Evolutionary conservation across 1,140 invertebrate species (phyloP), one percentile per base, ranked within the genome.

Genomic region (Listronotus oregonensis): DNA sequence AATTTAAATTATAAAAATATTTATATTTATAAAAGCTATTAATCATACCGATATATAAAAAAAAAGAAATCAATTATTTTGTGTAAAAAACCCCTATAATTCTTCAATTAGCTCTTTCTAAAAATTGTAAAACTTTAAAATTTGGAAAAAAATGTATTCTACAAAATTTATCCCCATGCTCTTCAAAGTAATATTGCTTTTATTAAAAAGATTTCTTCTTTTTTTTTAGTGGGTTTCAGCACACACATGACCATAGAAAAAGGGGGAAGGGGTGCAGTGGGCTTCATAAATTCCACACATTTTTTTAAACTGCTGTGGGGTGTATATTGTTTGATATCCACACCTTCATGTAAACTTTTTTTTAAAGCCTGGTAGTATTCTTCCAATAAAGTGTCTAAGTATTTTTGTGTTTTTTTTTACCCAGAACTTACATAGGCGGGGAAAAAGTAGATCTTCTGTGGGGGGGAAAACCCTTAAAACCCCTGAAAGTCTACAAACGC

Each of bases 171-270:
- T 10, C 15, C 18, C 46, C 21, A 27, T 49, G 15, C 6, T 49
- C 18, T 12, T 6, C 7, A 6, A 49, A 17, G 12, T 21, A 27
- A 27, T 27, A 21, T 6, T 21, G 21, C 18, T 49, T 49, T 21
- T 49, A 21, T 49, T 12, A 12, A 6, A 49, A 21, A 49, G 7
- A 49, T 49, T 49, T 49, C 46, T 21, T 17, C 15, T 21, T 49
- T 49, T 49, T 49, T 17, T 27, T 49, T 49, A 6, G 15, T 10
- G 1, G 46, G 46, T n/a, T 0, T 1, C 18, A 9, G 11, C 15
- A 7, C 6, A 10, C 1, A 49, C 10, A 3, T 49, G 46, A 3
- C 6, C 15, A 21, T 49, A 49, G 3, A 49, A 21, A 12, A 27
- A 5, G 18, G 18, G 6, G 15, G 3, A 6, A 49, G 4, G 21